Evolutionary conservation across 2,888 invertebrate species (phyloP).

Genomic region (Phasia obesa): DNA sequence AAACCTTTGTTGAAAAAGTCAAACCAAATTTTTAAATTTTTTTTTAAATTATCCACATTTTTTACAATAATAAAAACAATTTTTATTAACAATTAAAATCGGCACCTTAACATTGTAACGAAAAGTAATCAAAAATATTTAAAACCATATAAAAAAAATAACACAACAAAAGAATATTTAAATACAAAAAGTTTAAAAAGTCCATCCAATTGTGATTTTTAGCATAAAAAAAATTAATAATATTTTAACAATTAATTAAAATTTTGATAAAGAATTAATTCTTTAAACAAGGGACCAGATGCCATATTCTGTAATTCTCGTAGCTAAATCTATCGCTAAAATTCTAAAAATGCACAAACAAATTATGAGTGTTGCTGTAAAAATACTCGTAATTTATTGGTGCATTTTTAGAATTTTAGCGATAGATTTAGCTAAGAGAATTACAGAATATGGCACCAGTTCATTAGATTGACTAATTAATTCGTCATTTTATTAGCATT

Average conservation of each 20-base stretch:
- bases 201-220: slow-evolving; percentile 6
- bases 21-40: background rate
- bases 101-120: slow-evolving; percentile 53
- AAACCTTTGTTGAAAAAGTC: slow-evolving; percentile 5
- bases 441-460: too few species aligned
- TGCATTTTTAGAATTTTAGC: too few species aligned
- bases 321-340: too few species aligned
- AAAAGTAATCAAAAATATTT: slow-evolving; percentile 40
- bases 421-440: too few species aligned
- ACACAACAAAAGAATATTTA: slow-evolving; percentile 2
- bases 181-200: background rate
- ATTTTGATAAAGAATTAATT: slow-evolving; percentile 7
- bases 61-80: slow-evolving; percentile 17
- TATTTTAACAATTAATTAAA: slow-evolving; percentile 16
- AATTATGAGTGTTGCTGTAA: too few species aligned
- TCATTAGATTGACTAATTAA: too few species aligned
- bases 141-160: slow-evolving; percentile 18
- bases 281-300: background rate
- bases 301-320: too few species aligned
- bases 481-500: too few species aligned
- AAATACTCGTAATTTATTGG: too few species aligned
- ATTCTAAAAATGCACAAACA: too few species aligned
- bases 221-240: slow-evolving; percentile 17
- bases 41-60: too few species aligned
- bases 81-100: slow-evolving; percentile 54